Percentiles rank a stretch among this genome's conserved stretches.
phyloP scores from a whole-genome alignment of 2,888 invertebrate species.

The Thecophora atra region DNA sequence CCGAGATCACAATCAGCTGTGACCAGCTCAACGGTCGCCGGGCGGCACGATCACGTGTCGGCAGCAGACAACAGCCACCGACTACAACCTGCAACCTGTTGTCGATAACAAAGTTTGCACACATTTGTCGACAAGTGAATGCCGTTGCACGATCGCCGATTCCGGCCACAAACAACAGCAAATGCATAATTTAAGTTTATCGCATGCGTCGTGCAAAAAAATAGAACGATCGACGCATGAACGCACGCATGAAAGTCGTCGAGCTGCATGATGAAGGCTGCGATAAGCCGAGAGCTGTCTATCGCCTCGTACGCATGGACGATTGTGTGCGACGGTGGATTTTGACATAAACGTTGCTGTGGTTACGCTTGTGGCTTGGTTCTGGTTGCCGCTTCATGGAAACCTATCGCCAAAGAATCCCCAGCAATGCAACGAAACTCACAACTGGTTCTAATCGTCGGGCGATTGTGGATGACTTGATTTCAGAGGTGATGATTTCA shows the following conservation, averaged over 20 bases:
- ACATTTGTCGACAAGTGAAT: conserved; percentile 9
- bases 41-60: neutral
- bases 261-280: neutral
- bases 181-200: conserved; percentile 12
- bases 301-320: neutral
- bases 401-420: no score
- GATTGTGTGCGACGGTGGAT: neutral
- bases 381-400: neutral
- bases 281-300: conserved; percentile 1
- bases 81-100: neutral
- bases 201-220: conserved; percentile 35
- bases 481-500: no score
- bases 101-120: conserved; percentile 25
- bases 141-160: neutral
- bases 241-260: neutral
- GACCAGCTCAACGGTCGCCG: neutral
- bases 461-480: no score
- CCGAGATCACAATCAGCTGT: neutral
- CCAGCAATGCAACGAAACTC: no score
- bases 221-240: conserved; percentile 20
- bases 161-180: neutral
- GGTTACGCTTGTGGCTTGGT: neutral
- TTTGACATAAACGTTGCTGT: conserved; percentile 6
- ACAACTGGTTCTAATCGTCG: no score
- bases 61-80: neutral